Conservation (phyloP, 2,888 invertebrate species). For the Paralinhomoeus sp. region DNA sequence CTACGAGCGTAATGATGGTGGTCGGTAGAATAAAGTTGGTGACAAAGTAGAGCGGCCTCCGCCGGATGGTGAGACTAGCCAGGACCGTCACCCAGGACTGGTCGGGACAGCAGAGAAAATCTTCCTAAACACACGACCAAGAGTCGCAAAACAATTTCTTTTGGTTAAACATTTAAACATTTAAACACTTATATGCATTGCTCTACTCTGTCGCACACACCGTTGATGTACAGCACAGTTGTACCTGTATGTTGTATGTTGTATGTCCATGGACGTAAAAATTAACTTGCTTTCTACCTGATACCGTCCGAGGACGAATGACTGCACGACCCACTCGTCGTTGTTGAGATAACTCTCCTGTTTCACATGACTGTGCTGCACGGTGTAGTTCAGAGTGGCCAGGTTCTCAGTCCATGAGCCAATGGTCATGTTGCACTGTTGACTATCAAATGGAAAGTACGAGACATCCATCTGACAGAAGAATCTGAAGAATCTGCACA, state of each 20-base stretch:
- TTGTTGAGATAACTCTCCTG: conserved; percentile 13
- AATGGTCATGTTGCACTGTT: conserved; percentile 2
- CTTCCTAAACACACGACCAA: neutral
- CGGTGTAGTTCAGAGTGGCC: conserved; percentile 2
- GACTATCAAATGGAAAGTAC: conserved; percentile 1
- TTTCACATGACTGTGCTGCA: neutral
- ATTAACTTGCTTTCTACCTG: too few relatives aligned
- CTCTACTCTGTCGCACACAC: too few relatives aligned
- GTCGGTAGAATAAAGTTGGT: conserved; percentile 29
- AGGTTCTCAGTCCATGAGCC: conserved; percentile 4
- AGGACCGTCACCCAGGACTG: neutral
- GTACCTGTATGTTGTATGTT: too few relatives aligned
- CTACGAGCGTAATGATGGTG: conserved; percentile 28
- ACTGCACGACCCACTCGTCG: conserved; percentile 20
- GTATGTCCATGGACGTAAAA: too few relatives aligned
- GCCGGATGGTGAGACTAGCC: conserved; percentile 2
- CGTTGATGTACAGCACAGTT: too few relatives aligned
- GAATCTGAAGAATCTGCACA: too few relatives aligned
- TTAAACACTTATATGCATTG: too few relatives aligned
- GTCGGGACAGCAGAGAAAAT: neutral
- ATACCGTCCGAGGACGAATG: too few relatives aligned
- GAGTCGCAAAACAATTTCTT: too few relatives aligned
- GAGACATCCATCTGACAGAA: neutral
- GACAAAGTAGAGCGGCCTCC: conserved; percentile 2
- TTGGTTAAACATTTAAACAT: too few relatives aligned